Evolutionary conservation across 2,888 invertebrate species (phyloP), one percentile per base, ranked within the genome.

Genomic region (Hanleya hanleyi): DNA sequence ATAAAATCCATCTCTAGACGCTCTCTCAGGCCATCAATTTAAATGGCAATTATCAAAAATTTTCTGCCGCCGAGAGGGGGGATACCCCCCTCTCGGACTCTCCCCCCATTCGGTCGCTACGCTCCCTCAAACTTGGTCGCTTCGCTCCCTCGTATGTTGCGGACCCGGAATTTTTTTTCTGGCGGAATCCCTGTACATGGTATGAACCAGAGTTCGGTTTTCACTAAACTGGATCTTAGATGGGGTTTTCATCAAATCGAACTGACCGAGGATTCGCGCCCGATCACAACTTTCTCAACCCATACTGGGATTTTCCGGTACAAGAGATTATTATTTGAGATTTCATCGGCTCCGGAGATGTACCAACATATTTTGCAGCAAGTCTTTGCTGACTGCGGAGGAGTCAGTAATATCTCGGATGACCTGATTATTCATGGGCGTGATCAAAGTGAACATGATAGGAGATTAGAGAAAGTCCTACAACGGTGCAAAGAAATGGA

Each of bases 201-300:
- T 7, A 15, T 81, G n/a, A 71, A 76, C 41, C 47, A 69, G 1
- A 67, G 74, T 15, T 76, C 51, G 50, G 69, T 82, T 2, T 84
- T 82, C 65, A 73, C 68, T 41, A 84, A 81, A 35, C 51, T 84
- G 4, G 84, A 84, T 69, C 69, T 84, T 0, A 80, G 76, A 49
- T 75, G 69, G 73, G 82, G 77, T 0, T 85, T 77, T 64, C 81
- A 83, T 38, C 80, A 84, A 50, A 70, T 81, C 1, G 82, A 83
- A 50, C 61, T 82, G 9, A 51, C 65, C 9, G 74, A 77, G 33
- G 75, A 77, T 29, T 83, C 80, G 6, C 65, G 83, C 5, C 73
- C 76, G 2, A 83, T 84, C 4, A 83, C 83, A 22, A 80, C 83
- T 29, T 84, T 83, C 67, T 69, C 78, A n/a, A 83, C 81, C 18